These are phyloP conservation scores for Sinonovacula constricta DNA, from an alignment of 1,140 invertebrate genomes.

Conservation along the genomic window DNA sequence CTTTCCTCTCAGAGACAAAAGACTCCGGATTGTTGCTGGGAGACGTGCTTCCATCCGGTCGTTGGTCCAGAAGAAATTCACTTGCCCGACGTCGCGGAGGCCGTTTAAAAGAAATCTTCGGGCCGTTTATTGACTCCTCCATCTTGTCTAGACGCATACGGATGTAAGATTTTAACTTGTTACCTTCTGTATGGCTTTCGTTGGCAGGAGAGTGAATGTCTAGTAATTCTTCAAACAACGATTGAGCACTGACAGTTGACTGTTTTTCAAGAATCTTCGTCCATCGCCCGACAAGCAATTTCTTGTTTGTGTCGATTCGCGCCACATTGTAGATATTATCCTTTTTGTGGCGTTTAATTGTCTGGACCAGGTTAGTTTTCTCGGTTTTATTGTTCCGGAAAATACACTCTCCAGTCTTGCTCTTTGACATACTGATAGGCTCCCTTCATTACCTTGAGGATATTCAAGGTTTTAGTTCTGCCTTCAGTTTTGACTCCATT, in stretches of 20 bases:
- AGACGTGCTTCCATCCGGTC: too few relatives aligned
- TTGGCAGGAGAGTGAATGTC: neutral
- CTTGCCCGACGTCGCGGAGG: neutral
- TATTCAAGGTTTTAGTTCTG: constrained; percentile 50
- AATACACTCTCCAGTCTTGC: constrained; percentile 57
- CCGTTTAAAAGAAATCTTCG: neutral
- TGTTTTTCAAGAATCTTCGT: constrained; percentile 56
- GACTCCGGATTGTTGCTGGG: too few relatives aligned
- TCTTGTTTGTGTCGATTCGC: constrained; percentile 53
- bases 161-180: constrained; percentile 22
- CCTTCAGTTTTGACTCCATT: constrained; percentile 47
- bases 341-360: constrained; percentile 43
- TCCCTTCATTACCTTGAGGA: constrained; percentile 58
- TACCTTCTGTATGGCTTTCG: neutral
- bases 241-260: constrained; percentile 46
- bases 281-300: constrained; percentile 56
- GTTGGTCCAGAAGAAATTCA: neutral
- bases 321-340: constrained; percentile 35
- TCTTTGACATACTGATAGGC: constrained; percentile 59
- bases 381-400: constrained; percentile 60
- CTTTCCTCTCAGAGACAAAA: constrained; percentile 34
- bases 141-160: constrained; percentile 24
- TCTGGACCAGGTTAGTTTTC: constrained; percentile 50
- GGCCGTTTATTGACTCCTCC: constrained; percentile 14
- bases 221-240: constrained; percentile 45